Evolutionary conservation across 2,113 vertebrate genomes (phyloP), one percentile per base, ranked within the genome.

Genomic region (Zosterops borbonicus): DNA sequence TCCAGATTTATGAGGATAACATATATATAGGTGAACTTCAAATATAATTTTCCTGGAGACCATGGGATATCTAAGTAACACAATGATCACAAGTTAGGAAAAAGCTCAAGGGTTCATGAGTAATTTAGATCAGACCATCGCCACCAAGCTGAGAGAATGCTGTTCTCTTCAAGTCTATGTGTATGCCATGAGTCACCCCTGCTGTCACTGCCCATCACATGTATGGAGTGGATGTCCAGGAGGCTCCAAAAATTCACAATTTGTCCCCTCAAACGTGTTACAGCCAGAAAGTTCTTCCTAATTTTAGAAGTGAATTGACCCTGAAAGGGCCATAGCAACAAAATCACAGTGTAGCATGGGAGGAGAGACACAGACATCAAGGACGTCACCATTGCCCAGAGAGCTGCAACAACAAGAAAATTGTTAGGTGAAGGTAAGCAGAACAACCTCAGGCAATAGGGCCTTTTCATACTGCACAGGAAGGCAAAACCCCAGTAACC

Each of bases 161-260:
- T 71, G 9, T 12, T 75, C n/a, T 37, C 16, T 37, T 58, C 31
- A 44, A 22, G 16, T 50, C 33, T 55, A 7, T n/a, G 25, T 37
- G 0, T 4, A 14, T 25, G 14, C 28, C 24, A 10, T 2, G 4
- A 22, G n/a, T 37, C 31, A 41, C 2, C 46, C 4, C 21, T 65
- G 35, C 5, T 2, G 18, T 23, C n/a, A 17, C 27, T 23, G 41
- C 9, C 23, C 33, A 24, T 27, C 1, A 0, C 5, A 12, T 7
- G 9, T 19, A 24, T 35, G 27, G 31, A 68, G 10, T 14, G 35
- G 10, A n/a, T n/a, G 47, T 39, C 12, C 23, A 52, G 52, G 22
- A 63, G 5, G 18, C 6, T 78, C 35, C 62, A 50, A 25, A 70
- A 93, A 81, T 11, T 29, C 22, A 59, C 3, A 41, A 1, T n/a